phyloP scores from a whole-genome alignment of 2,797 vertebrate species.

The Coendou prehensilis region DNA sequence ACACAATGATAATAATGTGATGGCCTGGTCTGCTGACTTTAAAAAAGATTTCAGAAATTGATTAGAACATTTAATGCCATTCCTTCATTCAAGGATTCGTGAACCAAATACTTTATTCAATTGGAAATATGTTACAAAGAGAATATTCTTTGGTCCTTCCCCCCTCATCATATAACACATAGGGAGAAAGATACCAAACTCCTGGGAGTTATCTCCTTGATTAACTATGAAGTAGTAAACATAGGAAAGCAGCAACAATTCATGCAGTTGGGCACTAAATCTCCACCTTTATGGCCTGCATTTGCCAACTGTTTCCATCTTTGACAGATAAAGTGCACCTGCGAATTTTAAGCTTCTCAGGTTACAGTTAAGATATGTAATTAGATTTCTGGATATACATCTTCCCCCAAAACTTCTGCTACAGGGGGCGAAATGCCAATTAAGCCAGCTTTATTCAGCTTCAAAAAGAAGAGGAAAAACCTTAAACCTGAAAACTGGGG shows the following conservation, averaged over 20 bases:
- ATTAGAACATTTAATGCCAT: slow-evolving; percentile 67
- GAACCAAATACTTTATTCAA: slow-evolving; percentile 50
- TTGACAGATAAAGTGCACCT: slow-evolving; percentile 85
- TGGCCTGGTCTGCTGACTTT: slow-evolving; percentile 60
- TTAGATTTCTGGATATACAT: slow-evolving; percentile 85
- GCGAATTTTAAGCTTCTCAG: slow-evolving; percentile 86
- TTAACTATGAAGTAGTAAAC: slow-evolving; percentile 86
- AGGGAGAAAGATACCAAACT: slow-evolving; percentile 79
- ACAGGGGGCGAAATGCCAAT: slow-evolving; percentile 80
- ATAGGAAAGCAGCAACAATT: slow-evolving; percentile 85
- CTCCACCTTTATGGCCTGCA: slow-evolving; percentile 84
- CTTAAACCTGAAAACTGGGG: slow-evolving; percentile 72
- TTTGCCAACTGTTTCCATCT: slow-evolving; percentile 87
- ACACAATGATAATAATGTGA: slow-evolving; percentile 23
- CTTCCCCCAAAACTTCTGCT: slow-evolving; percentile 83
- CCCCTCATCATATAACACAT: slow-evolving; percentile 72
- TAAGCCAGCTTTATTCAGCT: slow-evolving; percentile 83
- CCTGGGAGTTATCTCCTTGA: slow-evolving; percentile 81
- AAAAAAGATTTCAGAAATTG: slow-evolving; percentile 77
- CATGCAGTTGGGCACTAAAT: slow-evolving; percentile 83
- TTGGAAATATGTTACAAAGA: slow-evolving; percentile 48
- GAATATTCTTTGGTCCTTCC: slow-evolving; percentile 55
- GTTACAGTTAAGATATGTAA: slow-evolving; percentile 86
- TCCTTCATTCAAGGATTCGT: slow-evolving; percentile 60
- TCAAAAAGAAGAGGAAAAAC: slow-evolving; percentile 86